These are phyloP conservation scores for Platysteira castanea DNA, from an alignment of 2,113 vertebrate genomes.

Conservation along the genomic window DNA sequence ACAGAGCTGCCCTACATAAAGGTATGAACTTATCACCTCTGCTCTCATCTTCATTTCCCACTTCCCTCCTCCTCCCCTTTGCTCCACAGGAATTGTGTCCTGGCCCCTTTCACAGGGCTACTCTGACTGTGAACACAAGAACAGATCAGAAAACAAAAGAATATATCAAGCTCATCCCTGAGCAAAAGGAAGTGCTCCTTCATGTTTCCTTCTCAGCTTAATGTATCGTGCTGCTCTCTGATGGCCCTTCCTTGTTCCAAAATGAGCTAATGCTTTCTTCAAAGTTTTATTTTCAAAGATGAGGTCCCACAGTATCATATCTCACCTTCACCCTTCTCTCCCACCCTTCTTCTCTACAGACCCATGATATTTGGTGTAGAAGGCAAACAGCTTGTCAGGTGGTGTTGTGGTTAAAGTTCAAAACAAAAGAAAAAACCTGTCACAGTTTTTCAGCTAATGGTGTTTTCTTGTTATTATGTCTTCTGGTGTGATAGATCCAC, in stretches of 20 bases:
- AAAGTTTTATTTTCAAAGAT: conserved; percentile 34
- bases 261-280: conserved; percentile 8
- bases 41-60: conserved; percentile 50
- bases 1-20: conserved; percentile 53
- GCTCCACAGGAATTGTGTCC: not conserved
- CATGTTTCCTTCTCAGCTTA: not conserved
- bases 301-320: not conserved
- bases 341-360: not conserved
- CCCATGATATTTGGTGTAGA: not conserved
- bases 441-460: conserved; percentile 16
- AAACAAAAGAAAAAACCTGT: conserved; percentile 41
- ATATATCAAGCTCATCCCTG: not conserved
- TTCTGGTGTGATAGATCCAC: conserved; percentile 36
- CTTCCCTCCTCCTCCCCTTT: conserved; percentile 16
- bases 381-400: conserved; percentile 51
- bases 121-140: conserved; percentile 36
- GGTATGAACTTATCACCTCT: conserved; percentile 60
- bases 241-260: conserved; percentile 26
- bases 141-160: conserved; percentile 46
- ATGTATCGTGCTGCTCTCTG: not conserved
- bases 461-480: conserved; percentile 33
- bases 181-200: conserved; percentile 19
- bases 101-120: conserved; percentile 4
- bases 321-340: not conserved
- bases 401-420: not conserved